These are phyloP conservation scores for Atherix ibis DNA, from an alignment of 2,888 invertebrate species.

Conservation along the genomic window DNA sequence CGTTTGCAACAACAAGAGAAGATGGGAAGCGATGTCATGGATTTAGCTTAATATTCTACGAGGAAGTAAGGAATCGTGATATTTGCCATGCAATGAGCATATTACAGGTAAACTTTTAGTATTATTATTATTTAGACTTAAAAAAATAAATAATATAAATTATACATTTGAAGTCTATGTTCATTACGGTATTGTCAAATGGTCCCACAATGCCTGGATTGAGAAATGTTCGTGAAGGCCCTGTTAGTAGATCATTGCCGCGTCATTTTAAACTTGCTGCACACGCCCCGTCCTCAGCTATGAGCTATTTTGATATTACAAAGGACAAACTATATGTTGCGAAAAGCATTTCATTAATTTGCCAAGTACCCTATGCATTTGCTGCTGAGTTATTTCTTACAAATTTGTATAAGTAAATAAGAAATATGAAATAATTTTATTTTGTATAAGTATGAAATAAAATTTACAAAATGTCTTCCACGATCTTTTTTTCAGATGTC, in stretches of 20 bases:
- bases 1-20: slow-evolving; percentile 92
- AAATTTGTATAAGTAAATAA: slow-evolving; percentile 64
- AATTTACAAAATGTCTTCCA: background rate
- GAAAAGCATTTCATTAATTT: slow-evolving; percentile 86
- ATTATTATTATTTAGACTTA: slow-evolving; percentile 1
- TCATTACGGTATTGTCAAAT: slow-evolving; percentile 75
- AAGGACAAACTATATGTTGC: slow-evolving; percentile 91
- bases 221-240: slow-evolving; percentile 45
- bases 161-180: slow-evolving; percentile 75
- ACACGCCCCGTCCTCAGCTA: slow-evolving; percentile 57
- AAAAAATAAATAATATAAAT: slow-evolving; percentile 1
- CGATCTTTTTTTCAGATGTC: slow-evolving; percentile 39
- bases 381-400: slow-evolving; percentile 74
- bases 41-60: slow-evolving; percentile 88
- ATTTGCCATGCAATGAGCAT: slow-evolving; percentile 95
- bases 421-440: background rate
- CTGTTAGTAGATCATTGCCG: slow-evolving; percentile 71
- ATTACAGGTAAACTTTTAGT: slow-evolving; percentile 48
- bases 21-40: slow-evolving; percentile 93
- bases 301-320: slow-evolving; percentile 80
- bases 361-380: slow-evolving; percentile 79
- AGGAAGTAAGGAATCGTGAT: slow-evolving; percentile 82
- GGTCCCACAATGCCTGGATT: slow-evolving; percentile 52
- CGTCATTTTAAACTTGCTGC: slow-evolving; percentile 75
- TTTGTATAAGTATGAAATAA: background rate